These are phyloP conservation scores for Bembecia ichneumoniformis DNA, from an alignment of 2,888 invertebrate species.

Conservation along the genomic window DNA sequence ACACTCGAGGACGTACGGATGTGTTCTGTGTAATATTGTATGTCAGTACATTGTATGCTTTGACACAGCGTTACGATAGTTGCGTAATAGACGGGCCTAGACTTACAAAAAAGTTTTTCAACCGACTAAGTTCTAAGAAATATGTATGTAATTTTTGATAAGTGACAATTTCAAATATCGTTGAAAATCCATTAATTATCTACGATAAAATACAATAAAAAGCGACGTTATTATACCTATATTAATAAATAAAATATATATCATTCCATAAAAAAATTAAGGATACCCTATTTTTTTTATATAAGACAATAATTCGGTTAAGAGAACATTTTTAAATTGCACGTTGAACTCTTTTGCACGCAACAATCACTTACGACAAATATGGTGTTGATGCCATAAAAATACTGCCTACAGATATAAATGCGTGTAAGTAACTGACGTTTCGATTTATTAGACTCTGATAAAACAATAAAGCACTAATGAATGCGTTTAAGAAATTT, in stretches of 20 bases:
- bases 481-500: background rate
- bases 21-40: constrained; percentile 3
- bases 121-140: no score
- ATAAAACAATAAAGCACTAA: background rate
- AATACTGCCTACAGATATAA: constrained; percentile 13
- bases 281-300: no score
- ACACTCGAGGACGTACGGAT: background rate
- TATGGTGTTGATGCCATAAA: constrained; percentile 11
- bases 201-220: no score
- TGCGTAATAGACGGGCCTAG: background rate
- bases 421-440: constrained; percentile 4
- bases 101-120: no score
- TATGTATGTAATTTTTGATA: no score
- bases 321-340: background rate
- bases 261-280: no score
- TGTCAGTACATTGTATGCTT: constrained; percentile 5
- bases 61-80: constrained; percentile 10
- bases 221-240: no score
- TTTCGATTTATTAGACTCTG: background rate
- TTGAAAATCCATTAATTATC: no score
- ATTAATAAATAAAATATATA: no score
- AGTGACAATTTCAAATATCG: no score
- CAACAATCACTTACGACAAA: constrained; percentile 11
- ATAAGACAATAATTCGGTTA: no score
- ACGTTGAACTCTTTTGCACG: constrained; percentile 40